Evolutionary conservation across 2,888 invertebrate genomes (phyloP).

Genomic region (Chloroclysta siterata): DNA sequence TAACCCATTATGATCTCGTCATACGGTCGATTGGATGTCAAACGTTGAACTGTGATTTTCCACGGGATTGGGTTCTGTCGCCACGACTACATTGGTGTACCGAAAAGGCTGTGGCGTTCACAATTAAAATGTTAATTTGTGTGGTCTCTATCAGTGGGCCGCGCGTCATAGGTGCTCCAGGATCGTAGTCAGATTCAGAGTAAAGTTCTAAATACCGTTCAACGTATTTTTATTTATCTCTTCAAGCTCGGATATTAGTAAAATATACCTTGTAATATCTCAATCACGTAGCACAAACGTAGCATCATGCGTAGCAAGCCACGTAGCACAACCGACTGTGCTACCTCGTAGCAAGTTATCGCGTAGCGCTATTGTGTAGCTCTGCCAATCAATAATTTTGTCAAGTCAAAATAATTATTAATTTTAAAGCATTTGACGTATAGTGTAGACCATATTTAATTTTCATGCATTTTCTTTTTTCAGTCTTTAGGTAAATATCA

Average conservation of each 20-base stretch:
- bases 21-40: constrained; percentile 70
- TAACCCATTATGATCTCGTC: constrained; percentile 77
- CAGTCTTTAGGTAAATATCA: no score
- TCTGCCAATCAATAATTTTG: background rate
- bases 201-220: background rate
- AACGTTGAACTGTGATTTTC: constrained; percentile 66
- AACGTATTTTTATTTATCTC: no score
- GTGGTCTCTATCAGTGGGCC: constrained; percentile 42
- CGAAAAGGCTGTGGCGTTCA: constrained; percentile 60
- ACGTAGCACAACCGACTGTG: background rate
- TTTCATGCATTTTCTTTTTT: no score
- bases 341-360: background rate
- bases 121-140: constrained; percentile 76
- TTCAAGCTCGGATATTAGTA: no score
- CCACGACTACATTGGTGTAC: constrained; percentile 43
- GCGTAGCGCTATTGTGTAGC: constrained; percentile 12
- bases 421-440: no score
- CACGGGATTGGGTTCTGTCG: constrained; percentile 51
- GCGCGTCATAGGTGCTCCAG: constrained; percentile 40
- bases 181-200: constrained; percentile 2
- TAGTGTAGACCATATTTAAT: no score
- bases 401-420: no score
- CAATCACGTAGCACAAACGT: background rate
- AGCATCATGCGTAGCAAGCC: constrained; percentile 2
- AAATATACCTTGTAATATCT: no score